phyloP scores from a whole-genome alignment of 35 echinoderm and acorn worm genomes.

The Apostichopus parvimensis region DNA sequence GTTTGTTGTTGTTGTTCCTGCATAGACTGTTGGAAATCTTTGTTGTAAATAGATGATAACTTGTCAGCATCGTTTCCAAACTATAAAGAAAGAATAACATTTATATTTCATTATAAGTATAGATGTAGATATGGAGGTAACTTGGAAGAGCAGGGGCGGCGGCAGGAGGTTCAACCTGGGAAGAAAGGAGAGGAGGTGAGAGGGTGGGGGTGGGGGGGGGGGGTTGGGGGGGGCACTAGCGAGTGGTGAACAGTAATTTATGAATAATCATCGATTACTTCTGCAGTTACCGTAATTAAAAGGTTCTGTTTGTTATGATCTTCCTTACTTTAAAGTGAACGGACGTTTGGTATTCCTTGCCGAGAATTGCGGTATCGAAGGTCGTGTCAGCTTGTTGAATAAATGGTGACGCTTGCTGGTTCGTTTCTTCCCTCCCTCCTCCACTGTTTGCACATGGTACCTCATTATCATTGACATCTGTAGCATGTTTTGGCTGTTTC shows the following conservation, averaged over 20 bases:
- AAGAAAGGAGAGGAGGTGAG: too few species aligned
- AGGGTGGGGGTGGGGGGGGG: too few species aligned
- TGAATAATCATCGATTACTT: background rate
- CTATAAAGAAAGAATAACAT: constrained; percentile 46
- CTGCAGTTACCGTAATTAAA: too few species aligned
- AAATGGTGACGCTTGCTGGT: too few species aligned
- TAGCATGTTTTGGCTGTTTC: background rate
- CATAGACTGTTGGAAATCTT: constrained; percentile 60
- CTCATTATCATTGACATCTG: background rate
- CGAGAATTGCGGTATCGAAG: constrained; percentile 55
- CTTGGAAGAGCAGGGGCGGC: too few species aligned
- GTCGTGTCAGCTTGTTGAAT: background rate
- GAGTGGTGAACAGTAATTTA: background rate
- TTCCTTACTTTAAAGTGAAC: constrained; percentile 88
- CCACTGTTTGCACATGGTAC: too few species aligned
- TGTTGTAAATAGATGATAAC: constrained; percentile 80
- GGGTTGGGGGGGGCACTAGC: too few species aligned
- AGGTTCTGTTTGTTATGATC: background rate
- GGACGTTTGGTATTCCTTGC: constrained; percentile 85
- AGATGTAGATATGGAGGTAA: too few species aligned
- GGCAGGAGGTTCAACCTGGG: too few species aligned
- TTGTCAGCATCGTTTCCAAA: constrained; percentile 83
- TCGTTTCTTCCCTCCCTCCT: too few species aligned
- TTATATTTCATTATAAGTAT: too few species aligned
- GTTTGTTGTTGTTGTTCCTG: constrained; percentile 2